Conservation (phyloP, 2,113 vertebrate genomes). For the Grallaria varia region DNA sequence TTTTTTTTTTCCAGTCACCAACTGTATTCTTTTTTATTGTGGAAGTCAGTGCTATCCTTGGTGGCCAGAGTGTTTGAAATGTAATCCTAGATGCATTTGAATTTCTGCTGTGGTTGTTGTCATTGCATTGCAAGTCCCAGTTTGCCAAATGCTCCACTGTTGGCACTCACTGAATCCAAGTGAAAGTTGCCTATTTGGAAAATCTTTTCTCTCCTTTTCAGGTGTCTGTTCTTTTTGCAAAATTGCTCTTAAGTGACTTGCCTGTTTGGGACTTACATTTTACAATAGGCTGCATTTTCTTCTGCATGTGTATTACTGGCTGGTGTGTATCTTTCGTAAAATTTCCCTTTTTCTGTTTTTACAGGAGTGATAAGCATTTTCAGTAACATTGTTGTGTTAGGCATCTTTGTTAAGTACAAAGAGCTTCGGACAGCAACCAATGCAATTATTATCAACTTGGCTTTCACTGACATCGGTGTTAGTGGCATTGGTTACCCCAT, state of each 20-base stretch:
- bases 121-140: background rate
- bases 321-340: background rate
- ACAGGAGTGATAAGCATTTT: constrained; percentile 89
- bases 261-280: background rate
- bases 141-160: background rate
- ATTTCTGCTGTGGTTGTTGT: background rate
- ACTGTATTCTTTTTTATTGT: background rate
- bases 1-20: background rate
- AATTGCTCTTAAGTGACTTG: background rate
- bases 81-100: background rate
- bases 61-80: background rate
- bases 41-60: background rate
- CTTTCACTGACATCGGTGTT: constrained; percentile 94
- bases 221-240: background rate
- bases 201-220: background rate
- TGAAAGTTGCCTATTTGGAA: background rate
- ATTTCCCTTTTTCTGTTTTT: constrained; percentile 35
- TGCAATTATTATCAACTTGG: constrained; percentile 93
- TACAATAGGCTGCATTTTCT: background rate
- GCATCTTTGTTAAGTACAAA: constrained; percentile 93
- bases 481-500: constrained; percentile 97
- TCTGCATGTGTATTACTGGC: background rate
- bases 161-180: background rate
- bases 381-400: constrained; percentile 90
- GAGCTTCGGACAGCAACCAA: constrained; percentile 95